Base-by-base conservation (phyloP, 1,140 invertebrate genomes). In the Brachionus rotundiformis region DNA sequence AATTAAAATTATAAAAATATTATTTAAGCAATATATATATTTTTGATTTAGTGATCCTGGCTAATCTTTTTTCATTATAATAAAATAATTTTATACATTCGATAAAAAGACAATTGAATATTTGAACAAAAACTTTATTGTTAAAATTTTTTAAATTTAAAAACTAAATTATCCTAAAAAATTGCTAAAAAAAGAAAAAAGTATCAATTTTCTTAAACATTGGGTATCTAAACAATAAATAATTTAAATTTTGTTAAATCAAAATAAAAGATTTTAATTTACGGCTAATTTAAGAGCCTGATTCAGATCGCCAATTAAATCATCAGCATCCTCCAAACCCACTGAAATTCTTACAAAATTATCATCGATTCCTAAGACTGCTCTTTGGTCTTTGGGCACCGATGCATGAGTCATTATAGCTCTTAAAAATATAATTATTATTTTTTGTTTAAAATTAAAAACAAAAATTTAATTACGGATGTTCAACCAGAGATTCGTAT, bases 281-380 rank as follows among this genome's bases (percentile, higher is more conserved):
- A 79, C 76, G 19, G 76, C 76, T 59, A 36, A 39, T 59, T 59
- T 16, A 4, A 90, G 84, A 25, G 95, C 95, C 87, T 94, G 91
- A 82, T 94, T 91, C 4, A 98, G 85, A 89, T 98, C 96, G n/a
- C 89, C 87, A 29, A 98, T 91, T 10, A 98, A 89, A 90, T 98
- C 96, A 41, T 93, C 90, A 7, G 90, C 89, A 83, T 94, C 92
- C 89, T 98, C 96, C 6, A 98, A 88, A 4, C 96, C 96, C 44
- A 98, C 92, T 0, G 95, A 98, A 5, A 98, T 87, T 81, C 96
- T 90, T 82, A 99, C 92, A 1, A 98, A 89, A 33, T 92, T 91
- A 85, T 98, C 93, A 0, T 91, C 92, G 63, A 98, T 96, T 6
- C 94, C 94, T 7, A 98, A 89, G 44, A 90, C 86, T 23, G 86